These are phyloP conservation scores for Cherax destructor DNA, from an alignment of 1,140 invertebrate species.

Conservation along the genomic window DNA sequence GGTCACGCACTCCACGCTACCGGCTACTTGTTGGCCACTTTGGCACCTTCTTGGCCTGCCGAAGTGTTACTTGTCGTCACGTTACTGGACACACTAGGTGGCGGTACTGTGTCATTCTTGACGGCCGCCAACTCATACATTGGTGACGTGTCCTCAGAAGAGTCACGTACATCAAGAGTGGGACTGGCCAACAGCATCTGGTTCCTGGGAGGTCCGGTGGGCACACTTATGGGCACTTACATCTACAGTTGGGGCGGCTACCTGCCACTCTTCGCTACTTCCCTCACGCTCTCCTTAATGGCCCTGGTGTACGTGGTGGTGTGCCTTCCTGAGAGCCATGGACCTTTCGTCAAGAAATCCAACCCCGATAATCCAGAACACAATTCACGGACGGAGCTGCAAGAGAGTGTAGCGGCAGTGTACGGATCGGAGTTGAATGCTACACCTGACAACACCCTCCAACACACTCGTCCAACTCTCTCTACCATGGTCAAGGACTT, in stretches of 20 bases:
- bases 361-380: not conserved
- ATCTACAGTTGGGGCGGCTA: conserved; percentile 56
- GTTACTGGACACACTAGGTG: conserved; percentile 51
- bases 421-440: conserved; percentile 34
- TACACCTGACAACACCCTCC: not conserved
- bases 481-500: conserved; percentile 54
- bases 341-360: conserved; percentile 38
- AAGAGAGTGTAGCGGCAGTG: conserved; percentile 46
- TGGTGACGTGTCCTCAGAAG: conserved; percentile 48
- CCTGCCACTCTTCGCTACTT: conserved; percentile 52
- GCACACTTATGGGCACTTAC: conserved; percentile 53
- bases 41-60: conserved; percentile 40
- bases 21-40: conserved; percentile 43
- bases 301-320: conserved; percentile 43
- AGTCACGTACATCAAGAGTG: conserved; percentile 43
- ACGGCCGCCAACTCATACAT: conserved; percentile 56
- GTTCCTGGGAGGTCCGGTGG: conserved; percentile 56
- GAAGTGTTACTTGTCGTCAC: conserved; percentile 43
- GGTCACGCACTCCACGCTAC: conserved; percentile 56
- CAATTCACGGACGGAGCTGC: conserved; percentile 8
- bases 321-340: conserved; percentile 57
- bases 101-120: conserved; percentile 58
- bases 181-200: conserved; percentile 60
- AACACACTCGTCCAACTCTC: not conserved
- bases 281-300: conserved; percentile 29